Evolutionary conservation across 1,140 invertebrate species (phyloP), one percentile per base, ranked within the genome.

Genomic region (Drosophila tropicalis): DNA sequence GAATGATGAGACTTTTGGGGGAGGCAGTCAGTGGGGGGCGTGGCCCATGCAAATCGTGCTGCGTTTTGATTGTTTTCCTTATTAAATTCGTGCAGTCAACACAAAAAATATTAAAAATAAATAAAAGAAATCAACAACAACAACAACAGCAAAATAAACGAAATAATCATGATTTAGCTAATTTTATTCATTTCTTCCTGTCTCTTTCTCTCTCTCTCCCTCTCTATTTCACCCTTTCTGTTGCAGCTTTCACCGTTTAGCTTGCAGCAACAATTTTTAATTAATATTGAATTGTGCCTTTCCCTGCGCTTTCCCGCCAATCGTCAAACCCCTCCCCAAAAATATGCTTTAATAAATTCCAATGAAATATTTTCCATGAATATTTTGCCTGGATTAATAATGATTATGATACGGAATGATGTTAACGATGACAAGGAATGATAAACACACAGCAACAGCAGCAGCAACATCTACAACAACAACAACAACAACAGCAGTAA

Each of bases 281-380:
- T 85, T 85, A 85, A 87, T 70, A 79, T 87, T 89, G 84, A 87
- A 87, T 87, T 87, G 84, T 86, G 83, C 83, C 79, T 89, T 89
- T 72, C 85, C 77, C 84, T 85, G 84, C 84, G 85, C 81, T 19
- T 19, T 51, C 9, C 19, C 3, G 19, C 17, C 5, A 47, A 29
- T 29, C 29, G 29, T 29, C 29, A 29, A 29, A 29, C 1, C 29
- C 15, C n/a, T n/a, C 41, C 44, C 44, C 77, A 69, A 70, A 87
- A 80, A 41, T 79, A 82, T 82, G 72, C 73, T 77, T 83, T 81
- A 67, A 83, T 81, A 51, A 69, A 72, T 81, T 91, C 84, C 85
- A 84, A 63, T 65, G 71, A 90, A 91, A 91, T 91, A 91, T 91
- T 91, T 76, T 47, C 25, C 5, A 79, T 70, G 83, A 91, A 91